A percentile compares a stretch with the other conserved stretches of the same genome.
These are phyloP conservation scores for Prinia subflava DNA, from an alignment of 2,113 vertebrate genomes.

Conservation along the genomic window DNA sequence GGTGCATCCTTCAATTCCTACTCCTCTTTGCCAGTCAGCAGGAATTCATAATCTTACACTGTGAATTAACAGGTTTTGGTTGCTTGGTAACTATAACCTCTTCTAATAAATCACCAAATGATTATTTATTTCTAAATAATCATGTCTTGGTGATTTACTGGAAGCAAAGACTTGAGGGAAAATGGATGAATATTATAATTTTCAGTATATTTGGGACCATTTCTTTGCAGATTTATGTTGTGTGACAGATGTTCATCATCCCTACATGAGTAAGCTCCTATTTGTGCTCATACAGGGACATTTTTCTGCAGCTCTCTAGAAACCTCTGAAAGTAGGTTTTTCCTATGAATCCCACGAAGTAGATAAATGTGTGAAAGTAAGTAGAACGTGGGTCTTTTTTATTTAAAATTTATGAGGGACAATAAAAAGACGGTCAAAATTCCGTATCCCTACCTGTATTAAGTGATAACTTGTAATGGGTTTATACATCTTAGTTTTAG, in stretches of 20 bases:
- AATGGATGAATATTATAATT: constrained; percentile 1
- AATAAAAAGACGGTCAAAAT: background rate
- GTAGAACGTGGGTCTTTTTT: background rate
- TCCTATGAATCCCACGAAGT: background rate
- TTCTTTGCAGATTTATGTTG: background rate
- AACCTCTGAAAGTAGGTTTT: background rate
- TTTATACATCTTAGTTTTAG: too few species aligned
- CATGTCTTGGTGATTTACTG: constrained; percentile 36
- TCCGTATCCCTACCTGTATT: background rate
- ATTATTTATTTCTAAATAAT: background rate
- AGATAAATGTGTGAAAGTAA: background rate
- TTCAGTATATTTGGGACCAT: background rate
- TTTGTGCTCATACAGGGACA: background rate
- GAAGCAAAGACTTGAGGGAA: background rate
- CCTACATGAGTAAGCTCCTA: background rate
- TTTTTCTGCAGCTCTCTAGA: background rate
- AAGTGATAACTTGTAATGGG: background rate
- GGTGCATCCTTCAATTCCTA: background rate
- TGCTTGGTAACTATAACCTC: constrained; percentile 64
- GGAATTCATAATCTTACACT: constrained; percentile 11
- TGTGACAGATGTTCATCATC: background rate
- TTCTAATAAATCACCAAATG: background rate
- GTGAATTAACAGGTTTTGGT: constrained; percentile 39
- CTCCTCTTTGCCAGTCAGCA: constrained; percentile 5
- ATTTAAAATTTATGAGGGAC: background rate